phyloP scores from a whole-genome alignment of 2,797 vertebrate genomes.

The Octomys mimax region DNA sequence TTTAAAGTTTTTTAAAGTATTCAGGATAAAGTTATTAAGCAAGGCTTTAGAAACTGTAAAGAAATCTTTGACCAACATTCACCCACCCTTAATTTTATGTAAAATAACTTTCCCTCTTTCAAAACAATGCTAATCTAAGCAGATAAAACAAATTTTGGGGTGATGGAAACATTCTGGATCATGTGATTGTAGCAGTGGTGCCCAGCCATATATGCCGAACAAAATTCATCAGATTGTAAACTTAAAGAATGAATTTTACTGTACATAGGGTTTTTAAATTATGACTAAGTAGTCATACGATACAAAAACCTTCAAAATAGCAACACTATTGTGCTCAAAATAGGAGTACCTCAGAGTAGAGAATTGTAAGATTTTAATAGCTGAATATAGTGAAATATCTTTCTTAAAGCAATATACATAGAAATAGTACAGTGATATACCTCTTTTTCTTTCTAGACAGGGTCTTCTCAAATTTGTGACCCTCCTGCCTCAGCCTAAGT shows the following conservation, averaged over 20 bases:
- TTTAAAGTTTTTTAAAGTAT: conserved; percentile 71
- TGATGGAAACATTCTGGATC: not conserved
- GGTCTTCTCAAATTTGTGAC: not conserved
- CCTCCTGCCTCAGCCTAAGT: not conserved
- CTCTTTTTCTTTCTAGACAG: not conserved
- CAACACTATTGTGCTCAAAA: conserved; percentile 27
- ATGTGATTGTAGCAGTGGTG: not conserved
- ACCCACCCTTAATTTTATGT: conserved; percentile 42
- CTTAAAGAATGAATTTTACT: conserved; percentile 41
- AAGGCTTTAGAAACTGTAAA: conserved; percentile 59
- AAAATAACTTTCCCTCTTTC: conserved; percentile 57
- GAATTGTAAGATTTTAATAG: conserved; percentile 6
- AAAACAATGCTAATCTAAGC: conserved; percentile 64
- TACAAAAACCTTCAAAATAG: conserved; percentile 64
- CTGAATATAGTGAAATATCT: conserved; percentile 35
- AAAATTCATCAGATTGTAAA: conserved; percentile 6
- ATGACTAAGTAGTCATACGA: conserved; percentile 43
- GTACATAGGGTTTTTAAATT: conserved; percentile 46
- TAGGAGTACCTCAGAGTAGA: conserved; percentile 18
- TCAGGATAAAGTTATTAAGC: conserved; percentile 52
- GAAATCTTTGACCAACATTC: conserved; percentile 52
- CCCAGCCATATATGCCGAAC: not conserved
- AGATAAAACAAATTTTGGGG: conserved; percentile 53
- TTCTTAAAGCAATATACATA: conserved; percentile 48
- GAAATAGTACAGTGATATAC: not conserved